Conservation (phyloP, 2,797 vertebrate genomes). For the Neomorphus geoffroyi region DNA sequence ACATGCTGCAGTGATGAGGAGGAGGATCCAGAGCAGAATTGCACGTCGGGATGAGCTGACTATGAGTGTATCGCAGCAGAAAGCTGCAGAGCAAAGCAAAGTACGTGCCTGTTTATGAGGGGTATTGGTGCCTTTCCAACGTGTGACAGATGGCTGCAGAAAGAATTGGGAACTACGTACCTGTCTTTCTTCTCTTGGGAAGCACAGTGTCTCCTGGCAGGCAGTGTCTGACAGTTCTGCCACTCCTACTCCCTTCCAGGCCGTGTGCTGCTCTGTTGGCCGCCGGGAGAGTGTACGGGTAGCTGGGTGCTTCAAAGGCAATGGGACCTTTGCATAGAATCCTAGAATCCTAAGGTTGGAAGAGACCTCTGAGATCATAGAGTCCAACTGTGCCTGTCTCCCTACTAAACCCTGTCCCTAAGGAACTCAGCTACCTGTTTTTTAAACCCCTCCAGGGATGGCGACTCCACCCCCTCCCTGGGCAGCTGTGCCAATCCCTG, state of each 20-base stretch:
- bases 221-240: not conserved
- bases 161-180: not conserved
- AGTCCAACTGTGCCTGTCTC: no score
- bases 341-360: no score
- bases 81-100: not conserved
- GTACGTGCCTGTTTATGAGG: not conserved
- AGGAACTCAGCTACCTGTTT: no score
- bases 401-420: no score
- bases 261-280: rapidly evolving
- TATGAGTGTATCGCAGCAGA: not conserved
- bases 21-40: not conserved
- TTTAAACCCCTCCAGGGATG: no score
- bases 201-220: not conserved
- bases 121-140: not conserved
- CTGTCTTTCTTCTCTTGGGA: not conserved
- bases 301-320: not conserved
- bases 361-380: no score
- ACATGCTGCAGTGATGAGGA: not conserved
- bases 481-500: no score
- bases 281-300: not conserved
- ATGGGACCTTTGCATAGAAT: not conserved
- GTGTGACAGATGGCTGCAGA: not conserved
- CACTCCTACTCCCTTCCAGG: not conserved
- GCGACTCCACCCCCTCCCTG: no score
- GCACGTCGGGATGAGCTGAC: not conserved